Evolutionary conservation across 2,113 vertebrate genomes (phyloP).

Genomic region (Arizona elegans): DNA sequence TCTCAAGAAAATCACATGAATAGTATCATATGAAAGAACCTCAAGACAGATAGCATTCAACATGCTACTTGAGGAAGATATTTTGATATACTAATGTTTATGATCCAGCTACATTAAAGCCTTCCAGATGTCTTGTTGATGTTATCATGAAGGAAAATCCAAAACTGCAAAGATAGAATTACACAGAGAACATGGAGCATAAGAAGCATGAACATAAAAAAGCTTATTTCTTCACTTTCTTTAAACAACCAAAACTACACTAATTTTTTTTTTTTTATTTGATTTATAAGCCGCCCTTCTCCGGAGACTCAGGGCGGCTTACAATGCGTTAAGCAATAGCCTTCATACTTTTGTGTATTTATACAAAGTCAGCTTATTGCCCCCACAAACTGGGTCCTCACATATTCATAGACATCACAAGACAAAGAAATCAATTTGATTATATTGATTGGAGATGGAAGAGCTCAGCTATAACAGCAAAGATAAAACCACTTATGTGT

Average conservation of each 20-base stretch:
- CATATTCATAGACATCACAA: background rate
- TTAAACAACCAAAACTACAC: background rate
- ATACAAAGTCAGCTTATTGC: too few species aligned
- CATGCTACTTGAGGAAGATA: background rate
- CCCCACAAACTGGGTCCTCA: too few species aligned
- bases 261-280: background rate
- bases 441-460: background rate
- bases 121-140: background rate
- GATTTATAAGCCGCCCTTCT: too few species aligned
- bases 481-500: background rate
- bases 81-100: background rate
- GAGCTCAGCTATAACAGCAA: background rate
- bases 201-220: background rate
- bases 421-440: background rate
- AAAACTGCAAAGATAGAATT: background rate
- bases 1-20: background rate
- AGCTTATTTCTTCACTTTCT: background rate
- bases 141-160: background rate
- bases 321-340: too few species aligned
- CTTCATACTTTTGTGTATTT: too few species aligned
- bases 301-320: too few species aligned
- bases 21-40: background rate
- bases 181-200: background rate
- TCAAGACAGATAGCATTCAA: background rate
- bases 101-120: background rate